A percentile compares a stretch with the other conserved stretches of the same genome.
phyloP scores from a whole-genome alignment of 1,140 invertebrate species.

The Drosophila subobscura region DNA sequence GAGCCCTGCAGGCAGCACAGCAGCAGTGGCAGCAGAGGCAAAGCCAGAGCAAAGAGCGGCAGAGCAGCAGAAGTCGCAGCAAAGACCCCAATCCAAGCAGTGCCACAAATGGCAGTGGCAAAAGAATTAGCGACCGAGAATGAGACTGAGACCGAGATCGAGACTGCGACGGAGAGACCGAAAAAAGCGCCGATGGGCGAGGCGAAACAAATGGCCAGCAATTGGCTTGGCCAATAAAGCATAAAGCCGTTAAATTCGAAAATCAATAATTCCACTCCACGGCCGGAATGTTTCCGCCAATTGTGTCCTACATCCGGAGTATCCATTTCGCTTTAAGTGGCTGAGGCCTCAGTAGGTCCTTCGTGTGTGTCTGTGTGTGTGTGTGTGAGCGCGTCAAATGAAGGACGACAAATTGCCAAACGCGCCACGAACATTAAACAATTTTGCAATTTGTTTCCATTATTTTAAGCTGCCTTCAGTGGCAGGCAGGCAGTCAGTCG shows the following conservation, averaged over 20 bases:
- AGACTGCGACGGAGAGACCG: neutral
- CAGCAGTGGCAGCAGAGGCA: conserved; percentile 5
- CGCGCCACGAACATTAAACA: conserved; percentile 73
- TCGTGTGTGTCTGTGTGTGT: neutral
- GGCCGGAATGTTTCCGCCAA: conserved; percentile 52
- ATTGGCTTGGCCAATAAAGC: conserved; percentile 75
- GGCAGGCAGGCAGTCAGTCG: neutral
- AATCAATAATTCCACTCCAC: conserved; percentile 63
- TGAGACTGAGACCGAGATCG: too few species aligned
- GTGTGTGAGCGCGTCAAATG: conserved; percentile 40
- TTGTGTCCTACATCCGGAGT: conserved; percentile 53
- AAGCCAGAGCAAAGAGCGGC: conserved; percentile 14
- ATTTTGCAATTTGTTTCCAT: conserved; percentile 78
- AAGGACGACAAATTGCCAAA: conserved; percentile 76
- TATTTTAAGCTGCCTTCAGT: conserved; percentile 70
- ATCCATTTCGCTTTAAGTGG: conserved; percentile 16
- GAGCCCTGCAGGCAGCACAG: neutral
- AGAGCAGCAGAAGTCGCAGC: conserved; percentile 23
- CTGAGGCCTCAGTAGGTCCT: neutral
- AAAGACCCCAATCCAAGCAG: neutral
- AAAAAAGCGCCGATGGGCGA: conserved; percentile 27
- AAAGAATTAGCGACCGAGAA: too few species aligned
- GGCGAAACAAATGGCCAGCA: conserved; percentile 63
- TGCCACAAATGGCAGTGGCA: too few species aligned
- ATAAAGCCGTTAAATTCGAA: conserved; percentile 78